phyloP scores from a whole-genome alignment of 2,113 vertebrate species.

The Saguinus midas region DNA sequence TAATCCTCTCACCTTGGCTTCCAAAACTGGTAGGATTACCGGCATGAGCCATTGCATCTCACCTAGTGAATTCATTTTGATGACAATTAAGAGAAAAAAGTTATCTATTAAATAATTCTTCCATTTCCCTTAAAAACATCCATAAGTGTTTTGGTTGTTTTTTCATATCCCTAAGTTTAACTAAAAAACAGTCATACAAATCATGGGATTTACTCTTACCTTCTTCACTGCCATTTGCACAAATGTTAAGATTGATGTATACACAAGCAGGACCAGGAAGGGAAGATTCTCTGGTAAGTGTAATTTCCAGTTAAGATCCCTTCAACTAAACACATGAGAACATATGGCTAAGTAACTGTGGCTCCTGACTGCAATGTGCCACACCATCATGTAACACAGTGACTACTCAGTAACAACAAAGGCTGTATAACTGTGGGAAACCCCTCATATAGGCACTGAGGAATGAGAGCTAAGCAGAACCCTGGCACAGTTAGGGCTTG shows the following conservation, averaged over 20 bases:
- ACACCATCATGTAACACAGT: not conserved
- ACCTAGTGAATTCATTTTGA: no score
- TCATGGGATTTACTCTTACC: constrained; percentile 81
- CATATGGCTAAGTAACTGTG: not conserved
- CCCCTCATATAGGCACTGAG: no score
- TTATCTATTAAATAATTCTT: no score
- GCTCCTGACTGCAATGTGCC: not conserved
- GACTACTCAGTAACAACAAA: not conserved
- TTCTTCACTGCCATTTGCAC: constrained; percentile 87
- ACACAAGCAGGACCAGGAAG: constrained; percentile 87
- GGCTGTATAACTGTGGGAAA: no score
- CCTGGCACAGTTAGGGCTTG: no score
- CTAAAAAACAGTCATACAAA: not conserved
- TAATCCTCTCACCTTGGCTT: no score
- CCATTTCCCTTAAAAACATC: no score
- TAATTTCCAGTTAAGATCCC: constrained; percentile 93
- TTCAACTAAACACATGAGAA: constrained; percentile 87
- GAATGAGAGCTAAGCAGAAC: no score
- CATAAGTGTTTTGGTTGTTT: no score
- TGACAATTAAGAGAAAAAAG: no score
- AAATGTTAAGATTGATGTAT: constrained; percentile 92
- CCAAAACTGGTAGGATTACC: no score
- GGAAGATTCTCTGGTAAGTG: constrained; percentile 87
- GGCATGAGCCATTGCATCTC: no score
- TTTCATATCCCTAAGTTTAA: not conserved